phyloP scores from a whole-genome alignment of 2,888 invertebrate genomes.

The Fabriciana adippe region DNA sequence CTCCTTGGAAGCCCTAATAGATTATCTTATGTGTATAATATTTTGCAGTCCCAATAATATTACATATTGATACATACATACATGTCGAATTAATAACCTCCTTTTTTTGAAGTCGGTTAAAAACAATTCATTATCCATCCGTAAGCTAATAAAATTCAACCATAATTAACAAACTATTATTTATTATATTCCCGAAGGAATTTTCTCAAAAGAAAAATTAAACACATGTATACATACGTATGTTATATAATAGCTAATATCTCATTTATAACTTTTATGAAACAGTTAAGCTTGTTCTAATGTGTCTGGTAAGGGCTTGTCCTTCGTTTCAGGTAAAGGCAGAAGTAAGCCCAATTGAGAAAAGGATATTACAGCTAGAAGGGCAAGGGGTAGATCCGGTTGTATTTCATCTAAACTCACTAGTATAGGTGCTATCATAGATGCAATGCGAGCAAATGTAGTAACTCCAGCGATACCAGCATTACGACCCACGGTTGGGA shows the following conservation, averaged over 20 bases:
- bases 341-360: constrained; percentile 60
- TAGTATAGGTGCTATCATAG: constrained; percentile 82
- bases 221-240: no score
- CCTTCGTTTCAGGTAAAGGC: constrained; percentile 75
- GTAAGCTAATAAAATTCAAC: no score
- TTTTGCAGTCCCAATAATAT: no score
- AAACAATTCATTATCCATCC: no score
- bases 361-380: constrained; percentile 58
- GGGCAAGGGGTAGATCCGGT: constrained; percentile 57
- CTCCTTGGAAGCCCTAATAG: no score
- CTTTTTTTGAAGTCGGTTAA: no score
- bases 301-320: constrained; percentile 74
- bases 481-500: constrained; percentile 89
- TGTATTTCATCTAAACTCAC: constrained; percentile 56
- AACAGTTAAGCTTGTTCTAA: constrained; percentile 55
- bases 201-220: no score
- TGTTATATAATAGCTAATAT: not conserved
- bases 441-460: constrained; percentile 89
- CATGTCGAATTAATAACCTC: no score
- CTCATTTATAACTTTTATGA: not conserved
- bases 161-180: no score
- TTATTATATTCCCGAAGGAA: no score
- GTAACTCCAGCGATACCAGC: constrained; percentile 88
- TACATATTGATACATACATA: no score
- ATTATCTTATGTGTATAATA: no score